A percentile compares a stretch with the other conserved stretches of the same genome.
phyloP scores from a whole-genome alignment of 2,113 vertebrate genomes.

The Diglossa brunneiventris region DNA sequence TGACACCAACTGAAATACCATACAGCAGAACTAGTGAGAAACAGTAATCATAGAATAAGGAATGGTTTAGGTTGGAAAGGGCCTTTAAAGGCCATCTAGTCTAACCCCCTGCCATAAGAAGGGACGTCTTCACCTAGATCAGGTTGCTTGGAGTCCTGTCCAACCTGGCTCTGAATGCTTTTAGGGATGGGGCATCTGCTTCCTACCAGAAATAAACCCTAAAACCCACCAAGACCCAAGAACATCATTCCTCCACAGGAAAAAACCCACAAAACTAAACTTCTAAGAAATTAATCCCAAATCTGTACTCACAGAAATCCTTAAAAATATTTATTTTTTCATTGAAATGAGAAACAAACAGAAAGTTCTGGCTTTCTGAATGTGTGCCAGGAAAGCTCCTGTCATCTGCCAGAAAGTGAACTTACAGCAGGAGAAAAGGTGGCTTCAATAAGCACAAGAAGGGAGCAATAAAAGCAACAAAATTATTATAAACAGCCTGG shows the following conservation, averaged over 20 bases:
- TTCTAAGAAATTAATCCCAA: not conserved
- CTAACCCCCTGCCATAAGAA: too few species aligned
- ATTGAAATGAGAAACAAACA: not conserved
- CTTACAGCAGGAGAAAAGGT: constrained; percentile 9
- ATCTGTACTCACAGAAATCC: not conserved
- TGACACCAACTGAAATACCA: not conserved
- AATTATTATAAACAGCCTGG: constrained; percentile 35
- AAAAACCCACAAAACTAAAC: not conserved
- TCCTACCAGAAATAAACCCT: not conserved
- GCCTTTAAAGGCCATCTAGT: not conserved
- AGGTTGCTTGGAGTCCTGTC: not conserved
- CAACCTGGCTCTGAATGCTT: not conserved
- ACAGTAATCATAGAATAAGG: not conserved
- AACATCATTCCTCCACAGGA: not conserved
- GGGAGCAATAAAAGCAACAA: constrained; percentile 36
- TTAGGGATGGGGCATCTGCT: not conserved
- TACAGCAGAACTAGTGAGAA: not conserved
- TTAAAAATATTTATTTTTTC: not conserved
- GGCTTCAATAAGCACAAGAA: constrained; percentile 40
- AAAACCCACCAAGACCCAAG: not conserved
- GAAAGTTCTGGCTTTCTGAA: not conserved
- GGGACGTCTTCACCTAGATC: not conserved
- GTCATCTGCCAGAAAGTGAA: constrained; percentile 36
- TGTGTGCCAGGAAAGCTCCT: not conserved
- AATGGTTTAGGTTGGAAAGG: not conserved